Evolutionary conservation across 1,140 invertebrate species (phyloP), one percentile per base, ranked within the genome.

Genomic region (Lordiphosa clarofinis): DNA sequence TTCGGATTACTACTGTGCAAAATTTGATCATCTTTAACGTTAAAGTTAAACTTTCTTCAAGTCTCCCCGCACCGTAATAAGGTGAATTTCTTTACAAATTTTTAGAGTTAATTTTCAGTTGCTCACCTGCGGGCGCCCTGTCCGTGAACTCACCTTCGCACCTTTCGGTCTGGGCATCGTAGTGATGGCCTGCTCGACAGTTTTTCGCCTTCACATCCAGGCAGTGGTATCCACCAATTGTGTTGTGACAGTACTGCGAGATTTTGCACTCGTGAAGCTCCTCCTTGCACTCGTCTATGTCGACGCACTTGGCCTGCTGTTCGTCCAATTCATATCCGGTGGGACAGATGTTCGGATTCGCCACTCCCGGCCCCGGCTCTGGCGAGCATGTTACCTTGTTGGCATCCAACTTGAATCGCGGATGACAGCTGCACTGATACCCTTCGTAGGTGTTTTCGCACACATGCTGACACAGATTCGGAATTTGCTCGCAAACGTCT

Each of bases 211-310:
- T 75, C 0, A 73, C 53, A 47, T 60, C 69, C 1, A 88, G 49
- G 13, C 87, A 88, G 7, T 67, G 73, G 56, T 75, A 89, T 0
- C 68, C 61, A 0, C 88, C 88, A 19, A 68, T 58, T 0, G 65
- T 79, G 28, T 89, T 89, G 15, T 74, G 62, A 33, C 88, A 89
- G 39, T 86, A 87, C 43, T 89, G 87, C 7, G 49, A 57, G 13
- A 44, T 8, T 28, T 66, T 67, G 50, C 90, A 91, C 63, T 95
- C 96, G 40, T 94, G 92, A 12, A 89, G 90, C 0, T 91, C 91
- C 7, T 91, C 90, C 0, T 88, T 76, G 69, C 94, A 96, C 78
- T 96, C 95, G 72, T 95, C 92, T 3, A 94, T 89, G 86, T 93
- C 92, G 90, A 71, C 47, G 24, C 88, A 89, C 43, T 87, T 74